Base-by-base conservation (phyloP, 92 coral and sea anemone genomes). In the Porites divaricata region DNA sequence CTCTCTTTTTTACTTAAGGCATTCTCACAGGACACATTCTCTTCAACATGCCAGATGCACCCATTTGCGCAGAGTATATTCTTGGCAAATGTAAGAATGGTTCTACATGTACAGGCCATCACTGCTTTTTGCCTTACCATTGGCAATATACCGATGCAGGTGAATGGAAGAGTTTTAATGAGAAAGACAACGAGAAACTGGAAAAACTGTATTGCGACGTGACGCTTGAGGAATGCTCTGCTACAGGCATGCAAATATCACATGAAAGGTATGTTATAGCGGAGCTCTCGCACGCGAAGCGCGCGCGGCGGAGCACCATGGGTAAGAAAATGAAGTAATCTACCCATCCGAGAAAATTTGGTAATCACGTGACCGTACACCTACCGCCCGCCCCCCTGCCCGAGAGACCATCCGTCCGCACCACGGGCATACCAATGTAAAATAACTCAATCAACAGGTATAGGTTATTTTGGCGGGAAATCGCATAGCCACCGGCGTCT, bases 171-270 rank as follows among this genome's bases (percentile, higher is more conserved):
- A 90, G 78, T 67, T 86, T 94, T 45, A 69, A 67, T 56, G 88
- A 81, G 74, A 76, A 62, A 3, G 83, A 91, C 53, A 87, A 91
- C 85, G 87, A 79, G 75, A 91, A 77, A 28, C 85, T 94, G 45
- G 98, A 94, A 77, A 90, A 80, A 59, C 45, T 84, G 17, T 94
- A 83, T 79, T 94, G 98, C 88, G 90, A 94, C 81, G 92, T 23
- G 21, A 50, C 13, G 26, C 26, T 62, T 1, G 70, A 77, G 11
- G 61, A 77, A n/a, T 77, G 81, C 70, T 41, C 48, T 23, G 71
- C 56, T 19, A 19, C 61, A 48, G 71, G 59, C 59, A 11, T 77
- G 21, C 56, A 54, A 54, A 11, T 78, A 20, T 63, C 70, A 26
- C 21, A 49, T 22, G 71, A 78, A 59, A 77, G 81, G 81, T 2